Evolutionary conservation across 2,888 invertebrate genomes (phyloP).

Genomic region (Diarsia mendica): DNA sequence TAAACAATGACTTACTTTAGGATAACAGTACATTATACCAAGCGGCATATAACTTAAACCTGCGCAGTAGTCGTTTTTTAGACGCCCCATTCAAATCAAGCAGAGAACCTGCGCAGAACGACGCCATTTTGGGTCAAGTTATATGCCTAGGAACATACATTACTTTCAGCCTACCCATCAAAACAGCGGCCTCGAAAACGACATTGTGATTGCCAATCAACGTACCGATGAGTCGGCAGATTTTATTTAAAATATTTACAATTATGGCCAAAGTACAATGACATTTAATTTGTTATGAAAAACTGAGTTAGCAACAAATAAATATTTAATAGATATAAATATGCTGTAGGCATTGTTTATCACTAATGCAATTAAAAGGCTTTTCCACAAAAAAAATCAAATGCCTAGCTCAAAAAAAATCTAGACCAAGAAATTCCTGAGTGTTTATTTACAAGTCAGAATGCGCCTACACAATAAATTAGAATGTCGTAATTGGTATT

Average conservation of each 20-base stretch:
- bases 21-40: background rate
- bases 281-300: slow-evolving; percentile 22
- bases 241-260: slow-evolving; percentile 25
- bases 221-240: slow-evolving; percentile 19
- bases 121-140: no score
- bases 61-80: no score
- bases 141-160: no score
- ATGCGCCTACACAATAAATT: slow-evolving; percentile 40
- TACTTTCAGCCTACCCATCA: slow-evolving; percentile 7
- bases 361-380: background rate
- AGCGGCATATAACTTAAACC: no score
- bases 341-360: slow-evolving; percentile 1
- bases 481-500: slow-evolving; percentile 28
- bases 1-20: background rate
- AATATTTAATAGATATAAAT: background rate
- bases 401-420: slow-evolving; percentile 19
- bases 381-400: slow-evolving; percentile 10
- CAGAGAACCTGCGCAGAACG: no score
- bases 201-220: slow-evolving; percentile 17
- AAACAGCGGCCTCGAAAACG: slow-evolving; percentile 28
- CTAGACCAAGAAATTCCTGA: slow-evolving; percentile 40
- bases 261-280: slow-evolving; percentile 22
- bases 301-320: slow-evolving; percentile 4
- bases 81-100: no score
- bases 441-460: slow-evolving; percentile 50